Base-by-base conservation (phyloP, 2,113 vertebrate genomes). In the Lepus timidus region DNA sequence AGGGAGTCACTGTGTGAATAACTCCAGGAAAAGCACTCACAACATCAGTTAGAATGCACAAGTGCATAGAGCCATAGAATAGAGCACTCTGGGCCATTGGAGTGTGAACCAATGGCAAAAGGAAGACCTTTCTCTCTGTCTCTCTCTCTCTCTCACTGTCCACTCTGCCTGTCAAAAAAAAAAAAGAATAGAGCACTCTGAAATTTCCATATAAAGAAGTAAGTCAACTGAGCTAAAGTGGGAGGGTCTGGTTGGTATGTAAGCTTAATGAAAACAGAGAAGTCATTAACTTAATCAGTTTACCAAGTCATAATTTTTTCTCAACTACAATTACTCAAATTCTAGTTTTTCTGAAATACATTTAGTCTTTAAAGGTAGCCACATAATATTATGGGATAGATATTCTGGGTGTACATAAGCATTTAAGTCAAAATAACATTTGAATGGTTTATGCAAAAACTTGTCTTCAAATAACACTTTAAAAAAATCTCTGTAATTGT, bases 81-180 rank as follows among this genome's bases (percentile, higher is more conserved):
- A 71, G 19, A 58, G 13, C 44, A 14, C 44, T 64, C 22, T 1
- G 0, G n/a, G n/a, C n/a, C n/a, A n/a, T n/a, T n/a, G n/a, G n/a
- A n/a, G n/a, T n/a, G n/a, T n/a, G n/a, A n/a, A n/a, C n/a, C n/a
- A n/a, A n/a, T n/a, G n/a, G n/a, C n/a, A n/a, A n/a, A n/a, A n/a
- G n/a, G n/a, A n/a, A n/a, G n/a, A n/a, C n/a, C n/a, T n/a, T n/a
- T n/a, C n/a, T n/a, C n/a, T n/a, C n/a, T n/a, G n/a, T n/a, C n/a
- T n/a, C n/a, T n/a, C n/a, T n/a, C n/a, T n/a, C n/a, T n/a, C n/a
- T n/a, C n/a, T n/a, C n/a, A n/a, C n/a, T n/a, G n/a, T n/a, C n/a
- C n/a, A n/a, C n/a, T n/a, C n/a, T n/a, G n/a, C n/a, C n/a, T n/a
- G n/a, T n/a, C n/a, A n/a, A n/a, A n/a, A n/a, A n/a, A n/a, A n/a